These are phyloP conservation scores for Lamprotornis superbus DNA, from an alignment of 2,113 vertebrate species.

Conservation along the genomic window DNA sequence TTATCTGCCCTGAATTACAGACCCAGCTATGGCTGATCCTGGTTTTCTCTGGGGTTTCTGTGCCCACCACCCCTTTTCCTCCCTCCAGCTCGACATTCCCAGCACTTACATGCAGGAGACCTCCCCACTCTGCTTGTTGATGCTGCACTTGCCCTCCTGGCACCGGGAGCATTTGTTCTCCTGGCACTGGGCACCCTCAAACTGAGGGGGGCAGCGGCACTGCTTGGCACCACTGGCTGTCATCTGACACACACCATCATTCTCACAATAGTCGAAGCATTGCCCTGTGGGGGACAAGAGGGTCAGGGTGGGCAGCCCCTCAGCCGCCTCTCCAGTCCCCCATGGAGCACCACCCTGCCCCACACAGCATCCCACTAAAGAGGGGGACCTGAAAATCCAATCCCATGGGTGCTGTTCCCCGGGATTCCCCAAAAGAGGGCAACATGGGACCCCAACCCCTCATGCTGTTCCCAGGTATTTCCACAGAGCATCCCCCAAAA, in stretches of 20 bases:
- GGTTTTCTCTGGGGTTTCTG: neutral
- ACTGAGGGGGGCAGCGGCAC: slow-evolving; percentile 82
- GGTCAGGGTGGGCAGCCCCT: neutral
- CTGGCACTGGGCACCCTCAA: slow-evolving; percentile 81
- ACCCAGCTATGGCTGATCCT: rapidly evolving
- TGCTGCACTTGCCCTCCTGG: slow-evolving; percentile 82
- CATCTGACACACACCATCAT: slow-evolving; percentile 84
- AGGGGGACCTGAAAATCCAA: slow-evolving; percentile 46
- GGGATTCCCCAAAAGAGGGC: neutral
- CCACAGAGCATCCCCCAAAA: neutral
- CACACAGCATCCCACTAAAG: neutral
- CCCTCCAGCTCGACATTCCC: rapidly evolving
- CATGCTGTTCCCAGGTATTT: neutral
- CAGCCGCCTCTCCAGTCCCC: rapidly evolving
- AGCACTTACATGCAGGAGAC: slow-evolving; percentile 85
- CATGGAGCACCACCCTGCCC: rapidly evolving
- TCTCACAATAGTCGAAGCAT: slow-evolving; percentile 88
- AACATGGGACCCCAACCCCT: neutral
- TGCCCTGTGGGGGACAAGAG: slow-evolving; percentile 62
- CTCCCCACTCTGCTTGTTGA: slow-evolving; percentile 75
- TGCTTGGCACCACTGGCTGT: slow-evolving; percentile 75
- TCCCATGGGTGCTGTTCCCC: rapidly evolving
- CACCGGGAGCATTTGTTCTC: slow-evolving; percentile 88
- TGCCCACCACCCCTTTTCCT: neutral
- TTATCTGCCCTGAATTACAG: neutral